Evolutionary conservation across 2,888 invertebrate species (phyloP).

Genomic region (Drosophila nr. perissopoda): DNA sequence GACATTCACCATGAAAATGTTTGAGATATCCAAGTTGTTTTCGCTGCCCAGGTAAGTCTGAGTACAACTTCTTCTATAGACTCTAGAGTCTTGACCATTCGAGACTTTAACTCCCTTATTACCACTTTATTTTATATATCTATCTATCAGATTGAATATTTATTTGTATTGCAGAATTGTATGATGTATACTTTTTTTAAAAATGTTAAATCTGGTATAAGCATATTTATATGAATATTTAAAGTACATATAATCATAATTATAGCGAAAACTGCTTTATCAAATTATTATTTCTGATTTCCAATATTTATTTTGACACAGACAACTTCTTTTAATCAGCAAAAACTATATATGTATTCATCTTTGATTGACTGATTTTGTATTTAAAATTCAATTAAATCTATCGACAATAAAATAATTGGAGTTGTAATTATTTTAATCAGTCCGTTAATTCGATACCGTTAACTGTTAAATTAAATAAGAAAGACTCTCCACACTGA

Average conservation of each 20-base stretch:
- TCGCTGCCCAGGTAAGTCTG: conserved; percentile 80
- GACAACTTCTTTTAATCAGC: neutral
- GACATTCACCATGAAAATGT: conserved; percentile 76
- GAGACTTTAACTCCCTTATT: neutral
- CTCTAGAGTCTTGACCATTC: neutral
- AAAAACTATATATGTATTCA: neutral
- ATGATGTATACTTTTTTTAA: neutral
- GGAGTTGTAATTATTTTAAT: neutral
- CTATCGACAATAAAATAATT: neutral
- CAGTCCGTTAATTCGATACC: neutral
- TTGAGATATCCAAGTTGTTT: conserved; percentile 83
- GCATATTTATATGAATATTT: neutral
- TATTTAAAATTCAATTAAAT: too few relatives aligned
- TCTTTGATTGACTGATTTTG: neutral
- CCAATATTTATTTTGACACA: rapidly evolving
- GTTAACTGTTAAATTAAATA: neutral
- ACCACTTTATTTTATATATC: neutral
- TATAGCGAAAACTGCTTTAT: neutral
- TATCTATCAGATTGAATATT: neutral
- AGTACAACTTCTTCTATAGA: neutral
- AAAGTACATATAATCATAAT: neutral
- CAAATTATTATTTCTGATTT: neutral
- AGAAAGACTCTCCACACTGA: neutral
- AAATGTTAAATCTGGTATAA: neutral
- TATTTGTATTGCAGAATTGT: neutral